Base-by-base conservation (phyloP, 2,113 vertebrate genomes). In the Leptobrachium leishanense region DNA sequence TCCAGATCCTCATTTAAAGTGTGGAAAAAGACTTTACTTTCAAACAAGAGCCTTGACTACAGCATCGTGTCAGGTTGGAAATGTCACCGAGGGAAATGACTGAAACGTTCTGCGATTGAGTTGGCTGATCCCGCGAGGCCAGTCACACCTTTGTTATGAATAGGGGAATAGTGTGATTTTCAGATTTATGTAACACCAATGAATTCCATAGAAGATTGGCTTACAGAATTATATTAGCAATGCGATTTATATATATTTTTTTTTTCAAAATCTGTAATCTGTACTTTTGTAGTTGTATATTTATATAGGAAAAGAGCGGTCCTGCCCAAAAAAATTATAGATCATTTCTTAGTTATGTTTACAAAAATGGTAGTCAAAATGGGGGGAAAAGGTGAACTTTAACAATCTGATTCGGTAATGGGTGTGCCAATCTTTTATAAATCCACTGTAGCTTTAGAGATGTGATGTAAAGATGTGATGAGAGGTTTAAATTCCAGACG, bases 141-240 rank as follows among this genome's bases (percentile, higher is more conserved):
- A 12, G 31, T 72, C 70, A 55, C 71, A 80, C 41, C 77, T 80
- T 68, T 74, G 12, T 68, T 74, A 68, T 74, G 41, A 44, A 80
- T 57, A 74, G 67, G 2, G 7, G 10, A 72, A 72, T 72, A 72
- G 69, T 72, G 50, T 72, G 69, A 72, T 72, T 72, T 53, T 72
- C n/a, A 79, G 44, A 54, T 72, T 63, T 72, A 31, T 50, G 31
- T 72, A 78, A 78, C 13, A 43, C 43, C 31, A 46, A 13, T 65
- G 76, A 42, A 72, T 65, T 72, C 68, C 39, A 62, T 53, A 46
- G 31, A 71, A 71, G 43, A 76, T 15, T 31, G 57, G 42, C 20
- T 44, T 69, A 69, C 41, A 69, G 67, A 69, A 44, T 62, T 20
- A 15, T 69, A 9, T 50, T 13, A 46, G 43, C n/a, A 8, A 66